Conservation (phyloP, 2,888 invertebrate species). For the Tiphia femorata region DNA sequence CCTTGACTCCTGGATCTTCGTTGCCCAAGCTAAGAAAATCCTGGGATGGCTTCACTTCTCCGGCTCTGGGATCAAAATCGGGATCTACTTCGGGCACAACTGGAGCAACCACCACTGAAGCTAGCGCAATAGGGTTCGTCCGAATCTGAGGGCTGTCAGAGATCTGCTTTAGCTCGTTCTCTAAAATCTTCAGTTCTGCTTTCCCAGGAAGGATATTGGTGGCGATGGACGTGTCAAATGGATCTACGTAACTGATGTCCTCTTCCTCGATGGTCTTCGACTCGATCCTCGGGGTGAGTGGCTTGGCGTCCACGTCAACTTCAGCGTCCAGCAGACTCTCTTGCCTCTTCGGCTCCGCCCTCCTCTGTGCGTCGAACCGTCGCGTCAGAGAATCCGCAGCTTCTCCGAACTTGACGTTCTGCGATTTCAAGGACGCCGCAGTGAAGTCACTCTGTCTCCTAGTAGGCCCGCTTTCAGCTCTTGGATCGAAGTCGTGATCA, state of each 20-base stretch:
- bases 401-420: conserved; percentile 32
- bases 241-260: conserved; percentile 75
- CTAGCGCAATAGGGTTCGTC: conserved; percentile 46
- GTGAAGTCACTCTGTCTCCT: conserved; percentile 72
- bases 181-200: conserved; percentile 83
- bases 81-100: conserved; percentile 37
- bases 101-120: conserved; percentile 28
- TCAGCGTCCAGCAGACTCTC: conserved; percentile 70
- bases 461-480: conserved; percentile 62
- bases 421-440: conserved; percentile 32
- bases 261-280: conserved; percentile 62
- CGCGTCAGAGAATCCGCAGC: conserved; percentile 27
- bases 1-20: conserved; percentile 70
- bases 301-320: conserved; percentile 77
- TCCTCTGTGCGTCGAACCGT: conserved; percentile 42
- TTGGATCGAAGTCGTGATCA: conserved; percentile 76
- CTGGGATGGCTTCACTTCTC: conserved; percentile 56
- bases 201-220: conserved; percentile 81
- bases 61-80: conserved; percentile 73
- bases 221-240: conserved; percentile 91
- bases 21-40: conserved; percentile 71
- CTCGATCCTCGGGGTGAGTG: conserved; percentile 76
- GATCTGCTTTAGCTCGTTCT: conserved; percentile 79
- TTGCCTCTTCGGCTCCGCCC: conserved; percentile 39
- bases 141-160: conserved; percentile 63